Evolutionary conservation across 2,113 vertebrate genomes (phyloP), one percentile per base, ranked within the genome.

Genomic region (Lophotis ruficrista): DNA sequence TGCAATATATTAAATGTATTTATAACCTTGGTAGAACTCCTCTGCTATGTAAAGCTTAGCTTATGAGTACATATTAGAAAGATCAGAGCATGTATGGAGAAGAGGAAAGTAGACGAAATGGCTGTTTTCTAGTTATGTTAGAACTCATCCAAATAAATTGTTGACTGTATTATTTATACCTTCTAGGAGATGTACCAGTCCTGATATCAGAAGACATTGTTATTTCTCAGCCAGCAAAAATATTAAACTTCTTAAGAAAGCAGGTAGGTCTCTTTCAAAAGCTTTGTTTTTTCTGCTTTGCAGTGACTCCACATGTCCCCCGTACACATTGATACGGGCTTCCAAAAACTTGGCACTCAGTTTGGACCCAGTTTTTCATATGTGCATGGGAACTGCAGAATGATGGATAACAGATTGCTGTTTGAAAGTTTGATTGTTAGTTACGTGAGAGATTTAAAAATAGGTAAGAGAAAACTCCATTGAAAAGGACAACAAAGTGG

Each of bases 231-330:
- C 99, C 99, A 19, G 95, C 98, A 96, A 99, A 99, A 95, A 99
- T 99, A 97, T 97, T 99, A 50, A 99, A 98, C 97, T 99, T 98
- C 94, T 97, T 99, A 94, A 98, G 99, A 96, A 99, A 99, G 96
- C 98, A 98, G 98, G 99, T 99, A 60, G 31, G 96, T 97, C 31
- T 71, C 31, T 87, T 80, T 73, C 9, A 76, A 56, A 85, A 61
- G 6, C n/a, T 35, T 43, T 75, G 11, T 54, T 85, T 87, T 54
- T 25, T 58, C 37, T 78, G 9, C 7, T 7, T 86, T 35, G 12
- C 51, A 50, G 27, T n/a, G 41, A 21, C 13, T 90, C 7, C 43
- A 2, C 2, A 1, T 83, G 48, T 87, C 5, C 33, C 9, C 10
- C 35, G 2, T 54, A 7, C 61, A 12, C 6, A 33, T 7, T 64